phyloP scores from a whole-genome alignment of 2,888 invertebrate species.

The Oxycera nigricornis region DNA sequence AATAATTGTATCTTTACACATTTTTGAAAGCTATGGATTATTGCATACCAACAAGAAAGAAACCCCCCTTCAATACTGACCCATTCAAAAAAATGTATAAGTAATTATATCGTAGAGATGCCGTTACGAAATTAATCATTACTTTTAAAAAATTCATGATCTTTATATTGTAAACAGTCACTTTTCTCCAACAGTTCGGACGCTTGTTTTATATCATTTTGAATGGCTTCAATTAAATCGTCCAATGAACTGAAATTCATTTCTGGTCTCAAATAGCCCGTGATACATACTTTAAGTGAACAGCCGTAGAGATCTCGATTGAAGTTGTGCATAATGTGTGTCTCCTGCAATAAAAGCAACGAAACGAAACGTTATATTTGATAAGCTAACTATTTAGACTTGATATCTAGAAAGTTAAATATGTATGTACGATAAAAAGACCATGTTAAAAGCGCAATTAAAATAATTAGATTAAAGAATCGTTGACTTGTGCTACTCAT shows the following conservation, averaged over 20 bases:
- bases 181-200: slow-evolving; percentile 67
- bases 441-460: neutral
- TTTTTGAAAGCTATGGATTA: too few species aligned
- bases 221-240: slow-evolving; percentile 78
- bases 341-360: slow-evolving; percentile 72
- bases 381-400: neutral
- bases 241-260: slow-evolving; percentile 79
- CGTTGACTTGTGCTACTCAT: neutral
- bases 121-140: neutral
- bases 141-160: slow-evolving; percentile 64
- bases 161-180: slow-evolving; percentile 63
- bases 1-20: too few species aligned
- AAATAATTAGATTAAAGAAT: neutral
- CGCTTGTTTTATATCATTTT: slow-evolving; percentile 78
- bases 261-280: slow-evolving; percentile 87
- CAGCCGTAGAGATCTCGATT: slow-evolving; percentile 87
- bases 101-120: neutral
- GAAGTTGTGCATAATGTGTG: slow-evolving; percentile 87
- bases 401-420: too few species aligned
- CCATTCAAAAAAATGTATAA: neutral
- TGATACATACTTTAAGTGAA: slow-evolving; percentile 76
- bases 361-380: neutral
- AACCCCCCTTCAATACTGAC: neutral
- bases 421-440: too few species aligned
- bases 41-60: too few species aligned